Base-by-base conservation (phyloP, 2,797 vertebrate genomes). In the Xenentodon cancila region DNA sequence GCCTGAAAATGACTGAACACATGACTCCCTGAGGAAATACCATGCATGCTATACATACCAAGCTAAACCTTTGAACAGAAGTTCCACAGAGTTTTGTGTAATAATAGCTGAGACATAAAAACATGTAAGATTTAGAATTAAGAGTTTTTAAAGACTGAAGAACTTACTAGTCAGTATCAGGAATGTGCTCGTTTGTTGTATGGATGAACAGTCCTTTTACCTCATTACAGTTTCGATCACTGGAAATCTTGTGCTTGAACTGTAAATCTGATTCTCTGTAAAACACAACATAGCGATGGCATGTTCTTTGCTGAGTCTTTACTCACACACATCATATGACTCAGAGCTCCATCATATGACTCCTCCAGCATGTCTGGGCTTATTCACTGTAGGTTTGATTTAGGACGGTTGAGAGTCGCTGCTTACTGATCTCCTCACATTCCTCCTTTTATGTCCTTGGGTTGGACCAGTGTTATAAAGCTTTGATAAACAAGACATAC, bases 311-410 rank as follows among this genome's bases (percentile, higher is more conserved):
- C 48, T 77, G 48, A 63, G 43, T n/a, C 68, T 67, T 68, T 61
- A 16, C 58, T 62, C 57, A 48, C 27, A 53, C 13, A 0, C 6
- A 20, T 73, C 81, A 82, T 80, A 79, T 84, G 82, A 85, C 71
- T 71, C 66, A 32, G 25, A 47, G 59, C 53, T 47, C 25, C 51
- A 49, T 77, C 85, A 79, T 30, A 43, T 75, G 83, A 87, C 68
- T 50, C 59, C 66, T 50, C 57, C 37, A 32, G 42, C 61, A 50
- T 20, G 48, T 42, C 30, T 1, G 55, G 21, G 47, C 16, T 72
- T 48, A 44, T 51, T 52, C 0, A 18, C 27, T 32, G 19, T 19
- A 44, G 2, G 42, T 6, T 53, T 46, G 18, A 1, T 63, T 50
- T 61, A 54, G 50, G 66, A 73, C 69, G 64, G 53, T 73, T 13